Evolutionary conservation across 2,888 invertebrate genomes (phyloP).

Genomic region (Aphodius granarius): DNA sequence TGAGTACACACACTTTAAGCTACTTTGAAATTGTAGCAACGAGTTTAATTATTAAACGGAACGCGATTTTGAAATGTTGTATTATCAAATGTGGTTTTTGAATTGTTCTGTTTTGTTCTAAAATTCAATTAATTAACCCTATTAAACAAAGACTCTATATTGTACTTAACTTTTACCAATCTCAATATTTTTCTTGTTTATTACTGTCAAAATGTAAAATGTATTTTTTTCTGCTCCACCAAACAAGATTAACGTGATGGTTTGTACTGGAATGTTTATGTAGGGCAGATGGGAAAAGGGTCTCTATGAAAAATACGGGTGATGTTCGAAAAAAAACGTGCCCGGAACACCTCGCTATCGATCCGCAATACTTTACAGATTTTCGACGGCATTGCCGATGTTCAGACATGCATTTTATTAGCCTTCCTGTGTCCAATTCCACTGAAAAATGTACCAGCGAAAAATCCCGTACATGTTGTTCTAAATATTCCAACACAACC

Average conservation of each 20-base stretch:
- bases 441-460: neutral
- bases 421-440: constrained; percentile 13
- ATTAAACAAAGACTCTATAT: too few relatives aligned
- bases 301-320: constrained; percentile 10
- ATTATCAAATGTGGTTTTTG: too few relatives aligned
- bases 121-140: too few relatives aligned
- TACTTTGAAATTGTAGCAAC: too few relatives aligned
- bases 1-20: too few relatives aligned
- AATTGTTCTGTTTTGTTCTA: too few relatives aligned
- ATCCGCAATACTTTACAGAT: constrained; percentile 24
- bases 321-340: neutral
- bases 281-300: neutral
- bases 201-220: neutral
- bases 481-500: neutral
- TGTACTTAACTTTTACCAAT: neutral
- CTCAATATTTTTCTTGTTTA: too few relatives aligned
- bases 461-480: neutral
- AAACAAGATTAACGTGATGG: neutral
- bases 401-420: constrained; percentile 30
- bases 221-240: neutral
- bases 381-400: constrained; percentile 17
- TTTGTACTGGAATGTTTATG: neutral
- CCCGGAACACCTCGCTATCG: constrained; percentile 18
- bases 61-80: too few relatives aligned
- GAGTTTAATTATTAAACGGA: too few relatives aligned